A percentile compares a stretch with the other conserved stretches of the same genome.
Evolutionary conservation across 2,888 invertebrate genomes (phyloP).

Genomic region (Oegoconia quadripuncta): DNA sequence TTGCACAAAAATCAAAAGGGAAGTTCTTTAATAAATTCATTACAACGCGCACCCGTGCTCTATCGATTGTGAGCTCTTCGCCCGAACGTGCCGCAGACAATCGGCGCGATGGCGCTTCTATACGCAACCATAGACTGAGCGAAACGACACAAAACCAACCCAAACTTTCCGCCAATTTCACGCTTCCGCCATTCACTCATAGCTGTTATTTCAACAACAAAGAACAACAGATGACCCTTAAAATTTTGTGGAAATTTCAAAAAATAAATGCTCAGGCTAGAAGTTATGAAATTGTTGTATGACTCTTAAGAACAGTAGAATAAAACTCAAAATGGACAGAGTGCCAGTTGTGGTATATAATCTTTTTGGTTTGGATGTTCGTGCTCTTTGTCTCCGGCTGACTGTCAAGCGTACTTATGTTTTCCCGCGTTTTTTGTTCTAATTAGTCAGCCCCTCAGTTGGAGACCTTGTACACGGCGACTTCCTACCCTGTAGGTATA

Average conservation of each 20-base stretch:
- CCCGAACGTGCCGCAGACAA: slow-evolving; percentile 76
- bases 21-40: slow-evolving; percentile 74
- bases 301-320: too few relatives aligned
- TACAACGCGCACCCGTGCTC: slow-evolving; percentile 76
- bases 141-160: slow-evolving; percentile 30
- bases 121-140: slow-evolving; percentile 57
- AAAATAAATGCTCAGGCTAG: slow-evolving; percentile 62
- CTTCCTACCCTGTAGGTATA: too few relatives aligned
- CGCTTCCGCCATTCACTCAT: slow-evolving; percentile 15
- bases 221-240: slow-evolving; percentile 27
- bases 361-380: slow-evolving; percentile 53
- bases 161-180: slow-evolving; percentile 13
- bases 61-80: slow-evolving; percentile 76
- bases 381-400: slow-evolving; percentile 74
- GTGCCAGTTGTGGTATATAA: slow-evolving; percentile 46
- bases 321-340: too few relatives aligned
- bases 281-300: too few relatives aligned
- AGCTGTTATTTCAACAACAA: slow-evolving; percentile 24
- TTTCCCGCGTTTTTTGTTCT: slow-evolving; percentile 78
- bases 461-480: slow-evolving; percentile 35
- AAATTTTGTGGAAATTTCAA: slow-evolving; percentile 32
- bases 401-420: slow-evolving; percentile 76
- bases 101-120: slow-evolving; percentile 75
- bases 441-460: slow-evolving; percentile 70
- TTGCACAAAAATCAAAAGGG: slow-evolving; percentile 31